Percentiles rank a stretch among this genome's conserved stretches.
Evolutionary conservation across 2,113 vertebrate species (phyloP).

Genomic region (Oryzias celebensis): DNA sequence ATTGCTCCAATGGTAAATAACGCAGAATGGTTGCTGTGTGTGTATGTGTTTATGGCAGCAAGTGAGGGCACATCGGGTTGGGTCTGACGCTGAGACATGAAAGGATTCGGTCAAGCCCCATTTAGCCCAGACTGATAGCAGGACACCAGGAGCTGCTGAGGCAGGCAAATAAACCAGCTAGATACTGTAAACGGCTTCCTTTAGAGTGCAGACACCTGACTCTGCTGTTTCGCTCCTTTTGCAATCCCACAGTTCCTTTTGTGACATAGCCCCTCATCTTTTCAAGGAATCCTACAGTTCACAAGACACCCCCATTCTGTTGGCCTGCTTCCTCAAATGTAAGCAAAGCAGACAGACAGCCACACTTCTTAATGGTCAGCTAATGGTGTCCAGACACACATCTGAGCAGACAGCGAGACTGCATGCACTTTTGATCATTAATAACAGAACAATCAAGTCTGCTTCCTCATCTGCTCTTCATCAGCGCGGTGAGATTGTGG

Average conservation of each 20-base stretch:
- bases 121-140: slow-evolving; percentile 78
- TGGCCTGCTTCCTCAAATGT: slow-evolving; percentile 52
- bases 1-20: slow-evolving; percentile 66
- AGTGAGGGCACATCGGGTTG: slow-evolving; percentile 67
- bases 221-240: slow-evolving; percentile 55
- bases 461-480: slow-evolving; percentile 42
- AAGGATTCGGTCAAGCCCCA: slow-evolving; percentile 77
- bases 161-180: slow-evolving; percentile 50
- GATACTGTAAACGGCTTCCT: slow-evolving; percentile 59
- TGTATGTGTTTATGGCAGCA: slow-evolving; percentile 68
- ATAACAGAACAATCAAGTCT: slow-evolving; percentile 60
- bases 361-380: slow-evolving; percentile 53
- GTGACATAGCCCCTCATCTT: slow-evolving; percentile 63
- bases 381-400: slow-evolving; percentile 54
- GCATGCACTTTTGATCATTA: slow-evolving; percentile 43
- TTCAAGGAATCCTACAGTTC: slow-evolving; percentile 60
- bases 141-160: slow-evolving; percentile 71
- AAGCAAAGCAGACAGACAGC: slow-evolving; percentile 47
- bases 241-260: slow-evolving; percentile 25
- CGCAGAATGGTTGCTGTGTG: slow-evolving; percentile 26
- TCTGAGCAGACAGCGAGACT: slow-evolving; percentile 13
- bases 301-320: slow-evolving; percentile 52
- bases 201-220: slow-evolving; percentile 31
- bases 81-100: slow-evolving; percentile 68
- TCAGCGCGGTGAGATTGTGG: slow-evolving; percentile 36